Base-by-base conservation (phyloP, 2,113 vertebrate genomes). In the Pardalotus punctatus region DNA sequence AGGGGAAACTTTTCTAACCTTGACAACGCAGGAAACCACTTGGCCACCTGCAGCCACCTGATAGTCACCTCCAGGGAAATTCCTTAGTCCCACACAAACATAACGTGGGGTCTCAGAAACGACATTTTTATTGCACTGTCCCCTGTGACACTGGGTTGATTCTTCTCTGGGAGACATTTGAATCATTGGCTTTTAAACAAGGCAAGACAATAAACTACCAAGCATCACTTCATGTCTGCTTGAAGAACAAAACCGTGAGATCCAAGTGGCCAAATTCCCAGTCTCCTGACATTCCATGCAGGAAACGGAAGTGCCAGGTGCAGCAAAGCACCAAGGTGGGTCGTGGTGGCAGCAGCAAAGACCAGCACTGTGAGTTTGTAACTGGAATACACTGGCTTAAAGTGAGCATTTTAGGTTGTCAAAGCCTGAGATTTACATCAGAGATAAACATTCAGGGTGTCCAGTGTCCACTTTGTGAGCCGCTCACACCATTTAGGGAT, bases 401-500 rank as follows among this genome's bases (percentile, higher is more conserved):
- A 81, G 28, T 79, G 11, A 35, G 19, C 11, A 65, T 36, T 80
- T 80, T 33, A 57, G 29, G 17, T 25, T 77, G 45, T 25, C 42
- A 94, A 88, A 93, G 18, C 15, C 42, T 50, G 20, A 50, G 35
- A 47, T 61, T 42, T 80, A 35, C 8, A 38, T 29, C 71, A 73
- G 6, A 66, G 12, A 53, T 6, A 79, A 78, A 60, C 47, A 45
- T 18, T 15, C 38, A 18, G 11, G 28, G 27, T 76, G 40, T 67
- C 35, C 40, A 27, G 29, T 11, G 23, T 13, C 43, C 19, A 35
- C 38, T 31, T 9, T n/a, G 50, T 53, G 70, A 85, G 45, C 5
- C 0, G 0, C 50, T 82, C 61, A 50, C n/a, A 31, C 2, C 17
- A 5, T 14, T 61, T 23, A 20, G 2, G 71, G 61, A 5, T 48